Conservation (phyloP, 2,113 vertebrate species). For the Illadopsis cleaveri region DNA sequence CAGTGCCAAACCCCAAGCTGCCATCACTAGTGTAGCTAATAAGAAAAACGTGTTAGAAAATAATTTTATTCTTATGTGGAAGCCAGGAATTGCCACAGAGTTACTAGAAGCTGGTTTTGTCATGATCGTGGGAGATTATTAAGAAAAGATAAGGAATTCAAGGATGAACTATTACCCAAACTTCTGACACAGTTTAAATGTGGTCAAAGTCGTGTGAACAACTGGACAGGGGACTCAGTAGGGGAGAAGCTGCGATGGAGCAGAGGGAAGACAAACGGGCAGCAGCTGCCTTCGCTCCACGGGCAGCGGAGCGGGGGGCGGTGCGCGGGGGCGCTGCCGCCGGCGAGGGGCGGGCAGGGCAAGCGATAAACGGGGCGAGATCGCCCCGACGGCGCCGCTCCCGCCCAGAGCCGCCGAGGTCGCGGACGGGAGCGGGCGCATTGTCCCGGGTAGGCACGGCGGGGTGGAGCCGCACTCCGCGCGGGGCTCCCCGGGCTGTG, state of each 20-base stretch:
- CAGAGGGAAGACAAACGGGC: no score
- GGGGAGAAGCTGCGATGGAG: neutral
- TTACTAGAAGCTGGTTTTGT: neutral
- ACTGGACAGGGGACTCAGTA: accelerated
- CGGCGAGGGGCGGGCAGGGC: neutral
- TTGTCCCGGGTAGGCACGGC: neutral
- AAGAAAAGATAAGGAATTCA: neutral
- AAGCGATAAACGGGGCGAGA: neutral
- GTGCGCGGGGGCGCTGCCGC: neutral
- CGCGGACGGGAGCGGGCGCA: neutral
- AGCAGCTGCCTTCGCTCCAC: neutral
- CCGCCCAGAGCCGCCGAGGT: neutral
- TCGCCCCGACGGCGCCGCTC: neutral
- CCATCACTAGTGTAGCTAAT: accelerated
- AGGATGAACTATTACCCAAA: neutral
- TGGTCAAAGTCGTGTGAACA: neutral
- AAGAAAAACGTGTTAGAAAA: neutral
- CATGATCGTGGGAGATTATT: accelerated
- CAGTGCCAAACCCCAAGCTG: neutral
- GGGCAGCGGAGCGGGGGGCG: neutral
- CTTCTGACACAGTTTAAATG: neutral
- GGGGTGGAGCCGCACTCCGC: neutral
- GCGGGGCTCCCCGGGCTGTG: neutral
- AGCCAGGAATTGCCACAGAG: neutral
- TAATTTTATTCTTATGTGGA: neutral